These are phyloP conservation scores for Atta colombica DNA, from an alignment of 1,140 invertebrate genomes.

Conservation along the genomic window DNA sequence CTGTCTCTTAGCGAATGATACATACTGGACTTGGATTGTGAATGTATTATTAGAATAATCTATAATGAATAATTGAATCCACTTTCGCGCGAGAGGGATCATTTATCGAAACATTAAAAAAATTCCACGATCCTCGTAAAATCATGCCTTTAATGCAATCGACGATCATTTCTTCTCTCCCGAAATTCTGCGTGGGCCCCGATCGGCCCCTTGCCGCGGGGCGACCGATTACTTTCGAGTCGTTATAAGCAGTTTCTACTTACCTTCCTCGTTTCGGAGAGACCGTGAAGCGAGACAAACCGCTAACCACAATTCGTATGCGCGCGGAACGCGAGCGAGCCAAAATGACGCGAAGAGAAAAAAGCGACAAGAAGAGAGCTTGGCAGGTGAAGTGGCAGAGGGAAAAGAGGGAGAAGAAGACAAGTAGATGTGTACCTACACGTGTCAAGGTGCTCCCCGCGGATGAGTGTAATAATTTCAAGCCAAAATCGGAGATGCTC, in stretches of 20 bases:
- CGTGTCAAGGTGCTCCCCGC: conserved; percentile 38
- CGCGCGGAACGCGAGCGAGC: conserved; percentile 50
- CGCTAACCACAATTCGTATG: conserved; percentile 75
- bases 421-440: conserved; percentile 8
- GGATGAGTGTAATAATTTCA: conserved; percentile 65
- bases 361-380: conserved; percentile 14
- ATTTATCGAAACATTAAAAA: neutral
- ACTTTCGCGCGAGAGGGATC: neutral
- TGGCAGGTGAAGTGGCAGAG: neutral
- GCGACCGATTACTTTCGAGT: conserved; percentile 72
- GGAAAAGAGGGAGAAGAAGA: neutral
- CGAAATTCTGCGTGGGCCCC: conserved; percentile 38
- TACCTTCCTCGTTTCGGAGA: conserved; percentile 71
- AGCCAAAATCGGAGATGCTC: conserved; percentile 35
- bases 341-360: conserved; percentile 27
- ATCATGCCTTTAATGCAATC: conserved; percentile 22
- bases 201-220: conserved; percentile 40
- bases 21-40: too few species aligned
- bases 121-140: conserved; percentile 33
- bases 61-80: neutral
- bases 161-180: conserved; percentile 43
- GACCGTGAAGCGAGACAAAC: conserved; percentile 76
- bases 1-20: neutral
- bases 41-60: neutral
- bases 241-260: conserved; percentile 68